Evolutionary conservation across 1,140 invertebrate species (phyloP), one percentile per base, ranked within the genome.

Genomic region (Meloidogyne hapla): DNA sequence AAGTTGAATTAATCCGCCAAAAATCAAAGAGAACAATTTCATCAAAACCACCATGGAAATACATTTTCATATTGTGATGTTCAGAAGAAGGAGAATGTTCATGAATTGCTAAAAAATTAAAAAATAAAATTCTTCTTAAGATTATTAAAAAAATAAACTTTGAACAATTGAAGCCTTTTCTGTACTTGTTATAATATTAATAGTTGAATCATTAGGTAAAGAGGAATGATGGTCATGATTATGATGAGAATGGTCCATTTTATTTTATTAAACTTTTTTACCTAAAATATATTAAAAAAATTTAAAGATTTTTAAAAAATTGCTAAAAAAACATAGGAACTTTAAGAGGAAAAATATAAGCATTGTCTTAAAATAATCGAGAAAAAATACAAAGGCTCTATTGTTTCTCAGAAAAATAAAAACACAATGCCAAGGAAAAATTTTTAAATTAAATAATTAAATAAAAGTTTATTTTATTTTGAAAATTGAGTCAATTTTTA

Each of bases 11-110:
- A 10, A 69, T 84, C 40, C 77, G 72, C 83, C 83, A 84, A 28
- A 74, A 85, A 62, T 84, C 83, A 48, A 84, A 84, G 1, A 84
- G 76, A 66, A 84, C 77, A 25, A 85, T 79, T 75, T 84, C 83
- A 38, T 80, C 71, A 38, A 45, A 77, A n/a, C 83, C 83, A 21
- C 83, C 79, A 63, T 84, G 83, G 69, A 84, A 84, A 76, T 75
- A 85, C 83, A 84, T 85, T 64, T 85, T 81, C 83, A 84, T 84
- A 18, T 38, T 68, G 63, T 75, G 76, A 26, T n/a, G 42, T 15
- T 56, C 48, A 48, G 13, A 18, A 48, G 13, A 15, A 13, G 1
- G 8, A 45, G 18, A 13, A 56, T 56, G 48, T 56, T 56, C 48
- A 56, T 56, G 48, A 18, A 56, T 6, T 56, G 18, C 48, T 56